Base-by-base conservation (phyloP, 2,888 invertebrate genomes). In the Ethmia dodecea region DNA sequence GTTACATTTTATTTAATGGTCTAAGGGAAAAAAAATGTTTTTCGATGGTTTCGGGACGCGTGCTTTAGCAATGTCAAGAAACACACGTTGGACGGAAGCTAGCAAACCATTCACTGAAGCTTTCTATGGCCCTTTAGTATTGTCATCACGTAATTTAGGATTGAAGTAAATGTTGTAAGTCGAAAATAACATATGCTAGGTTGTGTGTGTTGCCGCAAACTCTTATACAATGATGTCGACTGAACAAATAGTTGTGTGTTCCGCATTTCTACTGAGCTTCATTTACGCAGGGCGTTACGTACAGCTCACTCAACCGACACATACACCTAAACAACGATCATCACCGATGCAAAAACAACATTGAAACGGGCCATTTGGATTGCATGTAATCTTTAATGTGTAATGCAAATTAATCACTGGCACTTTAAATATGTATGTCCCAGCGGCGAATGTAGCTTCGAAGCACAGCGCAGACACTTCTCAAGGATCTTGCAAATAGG, bases 171-270 rank as follows among this genome's bases (percentile, higher is more conserved):
- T 81, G 81, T 81, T 79, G 83, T 72, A 80, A 77, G 76, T 66
- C 60, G 71, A 81, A 81, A 79, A 80, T 80, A 83, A 83, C 77
- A 71, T 74, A 81, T 79, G 79, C 77, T 66, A 56, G 61, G 72
- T 66, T 59, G 76, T 71, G 52, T 71, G 72, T 62, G 65, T 73
- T 80, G 76, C 71, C 63, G 65, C 79, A 78, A 80, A 83, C 73
- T 77, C 79, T 84, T 84, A 84, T 83, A 84, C 84, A 86, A 86
- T 84, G 72, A 76, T 80, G 81, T 77, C 72, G 71, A 77, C 81
- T 74, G 75, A 79, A 81, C 81, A 79, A 83, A 83, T 77, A 78
- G 75, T 72, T 74, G 61, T 81, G 76, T 81, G 83, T 86, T 84
- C 84, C 84, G 84, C 84, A 80, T 86, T 84, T 84, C 84, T 84